Evolutionary conservation across 2,888 invertebrate species (phyloP), one percentile per base, ranked within the genome.

Genomic region (Hyposoter dolosus): DNA sequence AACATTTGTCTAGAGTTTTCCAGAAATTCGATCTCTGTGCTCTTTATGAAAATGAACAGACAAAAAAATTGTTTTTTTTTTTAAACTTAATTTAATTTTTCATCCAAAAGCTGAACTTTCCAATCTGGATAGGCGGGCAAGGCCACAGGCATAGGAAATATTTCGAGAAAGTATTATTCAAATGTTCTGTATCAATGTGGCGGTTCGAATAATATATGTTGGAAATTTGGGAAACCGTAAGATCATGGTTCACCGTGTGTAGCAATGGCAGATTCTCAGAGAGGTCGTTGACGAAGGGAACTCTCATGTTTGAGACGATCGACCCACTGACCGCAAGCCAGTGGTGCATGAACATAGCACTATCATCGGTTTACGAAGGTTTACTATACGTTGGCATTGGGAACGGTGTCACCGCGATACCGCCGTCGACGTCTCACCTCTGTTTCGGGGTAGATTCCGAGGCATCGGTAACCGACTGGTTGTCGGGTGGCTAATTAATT

Each of bases 401-500:
- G 69, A 81, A 87, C 76, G 81, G 80, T 87, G 83, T 82, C 82
- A 84, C 88, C 85, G 80, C 87, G 83, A 83, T 50, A 75, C 75
- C 78, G 74, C 82, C 85, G 83, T 83, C 81, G 75, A 85, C 86
- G 87, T 86, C 85, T 79, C 69, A 45, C 72, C 19, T 23, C 47
- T 32, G 63, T 65, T 86, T 86, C 72, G 80, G 83, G 85, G 77
- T 74, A 63, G 80, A 87, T 83, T 74, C 85, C 89, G 66, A 75
- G 75, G 84, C 87, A 89, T 88, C 83, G 86, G 87, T 89, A 89
- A 88, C 87, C 88, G 74, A 87, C 86, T 86, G 87, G 84, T 91
- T 90, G 90, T 89, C 89, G 87, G 88, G 86, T 89, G 90, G 90
- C 90, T 92, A 92, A 92, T 92, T 92, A 92, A 92, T 92, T 92